Base-by-base conservation (phyloP, 2,797 vertebrate species). In the Centroberyx gerrardi region DNA sequence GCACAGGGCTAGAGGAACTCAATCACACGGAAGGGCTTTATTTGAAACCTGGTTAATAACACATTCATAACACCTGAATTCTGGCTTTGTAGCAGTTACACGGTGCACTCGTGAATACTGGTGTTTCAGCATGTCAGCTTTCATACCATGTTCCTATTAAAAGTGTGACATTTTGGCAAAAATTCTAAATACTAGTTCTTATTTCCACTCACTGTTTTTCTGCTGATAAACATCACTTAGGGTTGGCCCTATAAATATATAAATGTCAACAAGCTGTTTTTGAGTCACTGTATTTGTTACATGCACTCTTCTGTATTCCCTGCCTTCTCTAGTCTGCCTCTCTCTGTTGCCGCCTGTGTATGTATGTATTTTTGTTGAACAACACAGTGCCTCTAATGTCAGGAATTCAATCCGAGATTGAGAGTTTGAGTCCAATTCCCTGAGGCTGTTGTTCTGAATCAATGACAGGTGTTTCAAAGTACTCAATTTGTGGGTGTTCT, bases 401-500 rank as follows among this genome's bases (percentile, higher is more conserved):
- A 92, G 72, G 71, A 73, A 84, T 72, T 67, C 86, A 85, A 83
- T 83, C 82, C 52, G 4, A 87, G 72, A 82, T 78, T 61, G 75
- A 81, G 81, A 89, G 86, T 91, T 89, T 89, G 85, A 89, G 44
- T 46, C 44, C 44, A 46, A 5, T 90, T 93, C 89, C 91, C 89
- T 0, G 48, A 90, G 92, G 92, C 90, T 75, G 84, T 82, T 85
- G 83, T 86, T 92, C 74, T 85, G 74, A 87, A 82, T 85, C 12
- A 61, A 85, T 93, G 91, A 89, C 91, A 91, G 88, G 79, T 89
- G 87, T 92, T 91, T 92, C 89, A 92, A 92, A 90, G 91, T 83
- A 66, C 85, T 92, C 84, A 90, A 92, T 92, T 93, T 90, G 86
- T 84, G 87, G 72, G 84, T 85, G 87, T 89, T 92, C 89, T 83